These are phyloP conservation scores for Coccyzus lansbergi DNA, from an alignment of 2,797 vertebrate genomes.

Conservation along the genomic window DNA sequence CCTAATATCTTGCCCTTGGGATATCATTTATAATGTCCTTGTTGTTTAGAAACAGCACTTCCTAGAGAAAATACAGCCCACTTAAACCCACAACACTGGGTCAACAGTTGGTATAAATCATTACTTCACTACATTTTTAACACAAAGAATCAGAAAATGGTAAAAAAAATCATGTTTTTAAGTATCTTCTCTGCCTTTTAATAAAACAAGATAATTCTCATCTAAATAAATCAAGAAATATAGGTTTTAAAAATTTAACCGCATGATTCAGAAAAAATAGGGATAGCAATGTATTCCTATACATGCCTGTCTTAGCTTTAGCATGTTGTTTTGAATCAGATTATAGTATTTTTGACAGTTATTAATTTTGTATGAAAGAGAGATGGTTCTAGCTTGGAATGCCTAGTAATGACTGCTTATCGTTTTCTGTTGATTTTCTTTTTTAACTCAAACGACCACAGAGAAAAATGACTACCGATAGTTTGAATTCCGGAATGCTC, in stretches of 20 bases:
- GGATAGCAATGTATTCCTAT: background rate
- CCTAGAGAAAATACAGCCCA: constrained; percentile 49
- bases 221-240: background rate
- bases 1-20: constrained; percentile 52
- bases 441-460: background rate
- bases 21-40: constrained; percentile 54
- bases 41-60: constrained; percentile 54
- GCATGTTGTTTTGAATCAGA: background rate
- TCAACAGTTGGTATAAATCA: constrained; percentile 50
- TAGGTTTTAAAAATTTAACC: constrained; percentile 2
- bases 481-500: background rate
- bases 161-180: background rate
- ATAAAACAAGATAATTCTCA: background rate
- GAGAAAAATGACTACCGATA: background rate
- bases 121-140: background rate
- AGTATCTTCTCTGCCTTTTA: background rate
- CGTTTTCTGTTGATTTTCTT: background rate
- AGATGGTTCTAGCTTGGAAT: background rate
- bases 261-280: background rate
- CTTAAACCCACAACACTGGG: constrained; percentile 49
- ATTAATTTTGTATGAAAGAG: constrained; percentile 33
- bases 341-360: constrained; percentile 22
- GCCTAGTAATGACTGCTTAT: background rate
- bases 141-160: background rate
- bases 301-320: background rate